Base-by-base conservation (phyloP, 2,888 invertebrate species). In the Drosophila colorata region DNA sequence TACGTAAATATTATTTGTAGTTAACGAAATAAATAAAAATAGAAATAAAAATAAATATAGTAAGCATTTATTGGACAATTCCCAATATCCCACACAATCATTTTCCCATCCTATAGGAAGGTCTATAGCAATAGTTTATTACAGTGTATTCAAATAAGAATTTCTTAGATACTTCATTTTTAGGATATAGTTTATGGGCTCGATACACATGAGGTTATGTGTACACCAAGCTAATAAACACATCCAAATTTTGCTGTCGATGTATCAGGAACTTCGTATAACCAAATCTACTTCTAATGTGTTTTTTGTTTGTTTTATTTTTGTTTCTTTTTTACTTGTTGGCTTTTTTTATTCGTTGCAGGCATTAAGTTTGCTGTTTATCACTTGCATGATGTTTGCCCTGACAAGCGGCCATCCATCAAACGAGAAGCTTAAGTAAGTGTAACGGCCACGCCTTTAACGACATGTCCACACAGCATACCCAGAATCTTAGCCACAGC, bases 341-440 rank as follows among this genome's bases (percentile, higher is more conserved):
- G 28, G 1, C 16, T 5, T 33, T 51, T 14, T 28, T 35, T 67
- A 33, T 33, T 52, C 47, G 55, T 78, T 67, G 53, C 84, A 86
- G 85, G 84, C 86, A 78, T 69, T 90, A 59, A 83, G 89, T 58
- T 74, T 90, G 56, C 61, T 91, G 59, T 85, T 89, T 74, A 82
- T 91, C 60, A 80, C 84, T 52, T 75, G 88, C 67, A 79, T 91
- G 82, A 78, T 91, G 78, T 69, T 90, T 67, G 87, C 82, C 14
- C 69, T 90, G 74, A 84, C 87, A 46, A 77, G 77, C 66, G 91
- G 89, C 44, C 83, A 88, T 79, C 91, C 91, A 67, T 85, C 90
- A 65, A 89, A 90, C 72, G 91, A 91, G 46, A 91, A 89, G 74
- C 86, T 91, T 38, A 91, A 91, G 91, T 91, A 86, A 90, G 89